Conservation (phyloP, 2,113 vertebrate species). For the Dasyurus viverrinus region DNA sequence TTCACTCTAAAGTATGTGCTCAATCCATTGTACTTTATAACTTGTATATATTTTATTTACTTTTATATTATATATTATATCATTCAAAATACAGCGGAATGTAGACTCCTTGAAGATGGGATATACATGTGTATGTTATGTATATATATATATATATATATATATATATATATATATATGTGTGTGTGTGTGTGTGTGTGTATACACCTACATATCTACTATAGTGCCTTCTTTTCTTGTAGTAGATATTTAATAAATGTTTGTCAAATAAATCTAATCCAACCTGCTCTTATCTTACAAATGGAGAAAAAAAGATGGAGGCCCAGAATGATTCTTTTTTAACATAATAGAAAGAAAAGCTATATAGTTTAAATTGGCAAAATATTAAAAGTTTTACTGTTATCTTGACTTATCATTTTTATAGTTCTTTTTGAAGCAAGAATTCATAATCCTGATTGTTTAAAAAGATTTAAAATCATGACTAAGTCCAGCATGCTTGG, state of each 20-base stretch:
- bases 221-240: neutral
- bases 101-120: too few species aligned
- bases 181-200: too few species aligned
- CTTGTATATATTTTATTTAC: too few species aligned
- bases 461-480: neutral
- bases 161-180: too few species aligned
- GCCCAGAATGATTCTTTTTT: neutral
- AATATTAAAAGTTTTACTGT: too few species aligned
- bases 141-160: too few species aligned
- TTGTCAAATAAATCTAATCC: neutral
- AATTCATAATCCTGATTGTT: neutral
- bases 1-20: too few species aligned
- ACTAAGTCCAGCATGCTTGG: neutral
- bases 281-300: neutral
- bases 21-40: too few species aligned
- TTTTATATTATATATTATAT: too few species aligned
- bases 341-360: neutral
- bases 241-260: neutral
- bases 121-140: too few species aligned
- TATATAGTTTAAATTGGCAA: neutral
- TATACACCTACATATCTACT: neutral
- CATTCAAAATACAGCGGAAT: too few species aligned
- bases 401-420: constrained; percentile 4
- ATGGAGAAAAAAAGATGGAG: neutral
- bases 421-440: constrained; percentile 4